Evolutionary conservation across 2,888 invertebrate species (phyloP).

Genomic region (Leucophenga maculata): DNA sequence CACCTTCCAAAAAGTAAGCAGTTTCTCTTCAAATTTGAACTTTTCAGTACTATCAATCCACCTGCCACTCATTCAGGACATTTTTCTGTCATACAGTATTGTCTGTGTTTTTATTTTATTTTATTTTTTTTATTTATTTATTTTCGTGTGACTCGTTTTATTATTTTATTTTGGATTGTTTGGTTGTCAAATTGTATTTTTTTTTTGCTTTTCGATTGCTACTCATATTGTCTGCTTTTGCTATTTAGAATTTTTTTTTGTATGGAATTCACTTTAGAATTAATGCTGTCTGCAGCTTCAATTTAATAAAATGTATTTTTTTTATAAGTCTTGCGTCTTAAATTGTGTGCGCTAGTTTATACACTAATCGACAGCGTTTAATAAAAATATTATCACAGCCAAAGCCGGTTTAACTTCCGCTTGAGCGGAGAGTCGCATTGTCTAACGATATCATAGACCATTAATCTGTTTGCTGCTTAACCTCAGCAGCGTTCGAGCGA

Average conservation of each 20-base stretch:
- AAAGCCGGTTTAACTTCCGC: slow-evolving; percentile 18
- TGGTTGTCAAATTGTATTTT: not conserved
- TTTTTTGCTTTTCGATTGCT: not conserved
- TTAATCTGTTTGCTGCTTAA: not conserved
- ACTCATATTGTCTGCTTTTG: slow-evolving; percentile 1
- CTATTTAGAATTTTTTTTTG: slow-evolving; percentile 13
- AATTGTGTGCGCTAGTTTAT: not conserved
- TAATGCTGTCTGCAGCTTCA: slow-evolving; percentile 21
- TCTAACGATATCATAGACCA: not conserved
- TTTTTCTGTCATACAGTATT: not conserved
- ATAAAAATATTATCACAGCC: not conserved
- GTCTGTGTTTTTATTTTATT: not conserved
- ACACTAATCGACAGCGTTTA: not conserved
- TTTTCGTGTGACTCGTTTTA: slow-evolving; percentile 5
- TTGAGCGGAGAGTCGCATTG: not conserved
- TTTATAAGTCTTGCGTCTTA: not conserved
- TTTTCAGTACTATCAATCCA: too few relatives aligned
- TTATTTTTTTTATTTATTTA: slow-evolving; percentile 9
- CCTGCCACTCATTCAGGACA: too few relatives aligned
- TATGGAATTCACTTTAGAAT: slow-evolving; percentile 9
- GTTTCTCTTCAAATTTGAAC: too few relatives aligned
- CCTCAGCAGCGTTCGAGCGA: slow-evolving; percentile 17
- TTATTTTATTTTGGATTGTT: slow-evolving; percentile 3
- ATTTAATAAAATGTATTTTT: slow-evolving; percentile 14
- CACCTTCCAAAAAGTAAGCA: too few relatives aligned